Evolutionary conservation across 2,797 vertebrate genomes (phyloP), one percentile per base, ranked within the genome.

Genomic region (Lepidocolaptes lacrymiger): DNA sequence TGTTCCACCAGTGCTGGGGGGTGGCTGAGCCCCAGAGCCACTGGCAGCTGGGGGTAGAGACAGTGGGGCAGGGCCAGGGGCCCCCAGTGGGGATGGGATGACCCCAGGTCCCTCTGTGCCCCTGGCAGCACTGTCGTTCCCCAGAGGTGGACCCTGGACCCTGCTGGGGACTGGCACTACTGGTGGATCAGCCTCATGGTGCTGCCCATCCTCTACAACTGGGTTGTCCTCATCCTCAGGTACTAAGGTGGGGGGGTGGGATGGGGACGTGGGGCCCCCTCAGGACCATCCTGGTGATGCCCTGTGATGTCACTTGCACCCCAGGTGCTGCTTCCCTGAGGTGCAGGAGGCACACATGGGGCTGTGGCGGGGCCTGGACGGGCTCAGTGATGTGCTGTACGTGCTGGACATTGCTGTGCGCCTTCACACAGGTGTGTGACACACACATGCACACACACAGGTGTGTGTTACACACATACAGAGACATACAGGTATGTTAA

Each of bases 201-300:
- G 62, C 94, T 98, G 12, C 99, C 99, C 43, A 77, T 99, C 56
- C 97, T 99, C 86, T 99, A 99, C 97, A 99, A 99, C 97, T 98
- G 98, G 97, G 98, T 99, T 52, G 97, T 99, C 94, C 97, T 99
- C 67, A 98, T 99, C 92, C 98, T 98, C 97, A 99, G 99, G 99
- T 99, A 58, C 72, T 15, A 3, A 32, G 48, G 15, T 10, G 37
- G 2, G 9, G 39, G 14, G 10, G 5, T 5, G 1, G 56, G n/a
- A 43, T 14, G 27, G 32, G 30, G 34, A 7, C 1, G 9, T 5
- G 2, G 52, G 34, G 43, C 12, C 14, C 12, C 0, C 0, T 51
- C 5, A 20, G 27, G 6, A 7, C 9, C 0, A 0, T 46, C 17
- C 24, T 19, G 14, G 39, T 4, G 4, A 30, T 2, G 0, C 36